Evolutionary conservation across 2,113 vertebrate genomes (phyloP), one percentile per base, ranked within the genome.

Genomic region (Canis aureus): DNA sequence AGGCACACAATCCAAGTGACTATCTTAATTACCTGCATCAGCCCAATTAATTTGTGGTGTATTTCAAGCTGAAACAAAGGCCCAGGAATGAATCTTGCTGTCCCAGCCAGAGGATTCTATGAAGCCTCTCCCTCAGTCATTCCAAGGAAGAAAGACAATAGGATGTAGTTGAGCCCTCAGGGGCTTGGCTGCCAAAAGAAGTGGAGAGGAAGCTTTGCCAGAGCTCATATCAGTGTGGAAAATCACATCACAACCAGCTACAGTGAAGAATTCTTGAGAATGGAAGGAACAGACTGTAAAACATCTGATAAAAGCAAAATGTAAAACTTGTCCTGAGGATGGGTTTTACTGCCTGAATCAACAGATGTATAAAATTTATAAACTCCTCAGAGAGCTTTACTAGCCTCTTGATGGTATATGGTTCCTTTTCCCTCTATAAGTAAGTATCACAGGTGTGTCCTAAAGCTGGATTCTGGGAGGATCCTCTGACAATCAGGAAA

Each of bases 51-150:
- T 97, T 69, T 96, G 97, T 89, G 97, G 95, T 94, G 1, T 20
- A 96, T 94, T 96, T 98, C 97, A 98, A 97, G 97, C 96, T 86
- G 94, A 97, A 97, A 98, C 97, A 97, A 97, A 97, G 96, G 71
- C 84, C 92, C 59, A 80, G 90, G 90, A 96, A 97, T 97, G 97
- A 97, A 55, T 73, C 49, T 66, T 11, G 32, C 69, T 89, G 83
- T 79, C 97, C 92, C 88, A 96, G 60, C 62, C 90, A 96, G 84
- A 95, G 57, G 73, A 76, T 92, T 97, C 96, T 92, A 15, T 0
- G 43, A 82, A 96, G 92, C 94, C 95, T 97, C 88, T 98, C 97
- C 96, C 94, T 96, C 84, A 1, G 11, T 76, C 92, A 85, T 96
- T 95, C 90, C 92, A 96, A 81, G 38, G 93, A 96, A 69, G 15